phyloP scores from a whole-genome alignment of 2,113 vertebrate genomes.

The Candoia aspera region DNA sequence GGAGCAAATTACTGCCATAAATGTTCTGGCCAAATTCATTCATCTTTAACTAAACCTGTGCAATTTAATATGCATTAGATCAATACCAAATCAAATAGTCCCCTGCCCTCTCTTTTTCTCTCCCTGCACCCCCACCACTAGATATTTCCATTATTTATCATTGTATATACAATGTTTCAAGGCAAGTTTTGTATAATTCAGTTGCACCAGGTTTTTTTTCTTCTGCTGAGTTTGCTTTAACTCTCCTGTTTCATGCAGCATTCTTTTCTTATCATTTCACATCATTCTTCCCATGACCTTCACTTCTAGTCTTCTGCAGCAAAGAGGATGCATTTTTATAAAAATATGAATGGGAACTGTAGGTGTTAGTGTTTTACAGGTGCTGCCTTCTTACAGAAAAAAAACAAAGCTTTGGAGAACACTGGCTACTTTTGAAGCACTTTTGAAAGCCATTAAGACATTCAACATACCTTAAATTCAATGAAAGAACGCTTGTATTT shows the following conservation, averaged over 20 bases:
- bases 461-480: slow-evolving; percentile 69
- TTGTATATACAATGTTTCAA: background rate
- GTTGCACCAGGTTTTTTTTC: background rate
- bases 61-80: background rate
- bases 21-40: background rate
- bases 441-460: slow-evolving; percentile 63
- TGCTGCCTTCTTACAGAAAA: slow-evolving; percentile 57
- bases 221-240: slow-evolving; percentile 26
- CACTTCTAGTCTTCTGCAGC: slow-evolving; percentile 36
- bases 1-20: background rate
- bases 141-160: background rate
- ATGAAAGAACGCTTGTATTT: slow-evolving; percentile 60
- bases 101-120: accelerated
- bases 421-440: slow-evolving; percentile 67
- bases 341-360: slow-evolving; percentile 59
- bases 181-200: background rate
- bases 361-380: slow-evolving; percentile 67
- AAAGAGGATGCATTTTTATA: slow-evolving; percentile 63
- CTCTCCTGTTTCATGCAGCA: slow-evolving; percentile 35
- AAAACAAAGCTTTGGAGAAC: slow-evolving; percentile 55
- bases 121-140: background rate
- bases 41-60: background rate
- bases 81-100: background rate
- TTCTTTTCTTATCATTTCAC: slow-evolving; percentile 52
- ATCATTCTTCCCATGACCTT: slow-evolving; percentile 42